These are phyloP conservation scores for Siniperca undulata DNA, from an alignment of 2,797 vertebrate species.

Conservation along the genomic window DNA sequence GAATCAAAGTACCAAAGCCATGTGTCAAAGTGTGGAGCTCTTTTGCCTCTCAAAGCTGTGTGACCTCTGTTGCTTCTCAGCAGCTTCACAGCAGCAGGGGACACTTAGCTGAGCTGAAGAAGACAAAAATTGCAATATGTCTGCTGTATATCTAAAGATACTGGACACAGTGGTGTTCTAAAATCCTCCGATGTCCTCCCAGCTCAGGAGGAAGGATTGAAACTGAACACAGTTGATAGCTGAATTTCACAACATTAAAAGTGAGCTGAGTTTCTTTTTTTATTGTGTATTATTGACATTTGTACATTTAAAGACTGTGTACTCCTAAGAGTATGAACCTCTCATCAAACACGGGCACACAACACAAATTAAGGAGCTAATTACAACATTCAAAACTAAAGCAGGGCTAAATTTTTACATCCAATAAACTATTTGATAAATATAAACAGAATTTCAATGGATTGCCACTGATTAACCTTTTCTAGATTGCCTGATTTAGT, in stretches of 20 bases:
- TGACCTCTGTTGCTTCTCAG: background rate
- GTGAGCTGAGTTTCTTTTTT: background rate
- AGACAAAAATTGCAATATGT: background rate
- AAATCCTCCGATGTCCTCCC: background rate
- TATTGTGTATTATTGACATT: background rate
- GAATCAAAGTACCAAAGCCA: background rate
- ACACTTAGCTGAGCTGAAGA: background rate
- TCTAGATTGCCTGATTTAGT: too few species aligned
- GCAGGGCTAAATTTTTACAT: background rate
- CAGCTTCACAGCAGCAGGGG: background rate
- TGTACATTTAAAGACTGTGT: background rate
- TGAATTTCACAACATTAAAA: background rate
- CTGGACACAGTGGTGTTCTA: background rate
- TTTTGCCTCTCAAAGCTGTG: background rate
- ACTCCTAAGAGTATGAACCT: background rate
- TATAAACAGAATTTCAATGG: background rate
- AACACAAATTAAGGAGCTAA: background rate
- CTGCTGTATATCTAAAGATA: background rate
- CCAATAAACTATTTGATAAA: background rate
- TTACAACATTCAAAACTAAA: background rate
- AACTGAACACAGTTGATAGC: background rate
- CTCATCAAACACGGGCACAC: background rate
- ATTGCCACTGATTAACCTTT: too few species aligned
- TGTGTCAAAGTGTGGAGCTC: background rate
- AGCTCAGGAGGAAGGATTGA: background rate